These are phyloP conservation scores for Sinhomidia bicolor DNA, from an alignment of 2,888 invertebrate genomes.

Conservation along the genomic window DNA sequence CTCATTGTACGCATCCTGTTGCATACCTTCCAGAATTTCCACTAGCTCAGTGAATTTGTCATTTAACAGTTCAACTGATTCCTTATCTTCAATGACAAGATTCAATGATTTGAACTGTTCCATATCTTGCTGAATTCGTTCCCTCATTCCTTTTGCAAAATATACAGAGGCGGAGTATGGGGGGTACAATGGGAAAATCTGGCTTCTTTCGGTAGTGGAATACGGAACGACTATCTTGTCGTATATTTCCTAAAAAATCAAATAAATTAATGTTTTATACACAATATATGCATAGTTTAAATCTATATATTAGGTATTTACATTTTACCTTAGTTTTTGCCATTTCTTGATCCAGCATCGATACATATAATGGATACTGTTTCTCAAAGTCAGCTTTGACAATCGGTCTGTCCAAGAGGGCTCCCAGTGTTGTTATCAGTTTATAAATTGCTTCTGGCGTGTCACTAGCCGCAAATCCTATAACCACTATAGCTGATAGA, in stretches of 20 bases:
- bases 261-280: too few species aligned
- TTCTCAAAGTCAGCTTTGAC: slow-evolving; percentile 94
- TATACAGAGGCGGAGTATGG: slow-evolving; percentile 75
- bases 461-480: slow-evolving; percentile 96
- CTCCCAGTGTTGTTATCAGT: slow-evolving; percentile 94
- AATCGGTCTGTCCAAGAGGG: slow-evolving; percentile 92
- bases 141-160: slow-evolving; percentile 76
- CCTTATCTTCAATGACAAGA: slow-evolving; percentile 74
- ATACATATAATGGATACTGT: slow-evolving; percentile 91
- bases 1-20: slow-evolving; percentile 87
- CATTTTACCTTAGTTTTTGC: slow-evolving; percentile 89
- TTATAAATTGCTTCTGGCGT: slow-evolving; percentile 89
- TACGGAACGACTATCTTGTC: slow-evolving; percentile 86
- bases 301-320: too few species aligned
- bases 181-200: slow-evolving; percentile 69
- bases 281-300: too few species aligned
- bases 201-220: slow-evolving; percentile 83
- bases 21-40: slow-evolving; percentile 87
- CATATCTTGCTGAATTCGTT: slow-evolving; percentile 70
- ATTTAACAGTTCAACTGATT: slow-evolving; percentile 86
- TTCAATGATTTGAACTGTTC: slow-evolving; percentile 73
- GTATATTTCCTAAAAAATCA: slow-evolving; percentile 84
- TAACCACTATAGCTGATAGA: slow-evolving; percentile 93
- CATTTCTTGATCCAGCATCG: slow-evolving; percentile 94
- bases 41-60: slow-evolving; percentile 88